Percentiles rank a stretch among this genome's conserved stretches.
Conservation (phyloP, 2,888 invertebrate species). For the Orgyia antiqua region DNA sequence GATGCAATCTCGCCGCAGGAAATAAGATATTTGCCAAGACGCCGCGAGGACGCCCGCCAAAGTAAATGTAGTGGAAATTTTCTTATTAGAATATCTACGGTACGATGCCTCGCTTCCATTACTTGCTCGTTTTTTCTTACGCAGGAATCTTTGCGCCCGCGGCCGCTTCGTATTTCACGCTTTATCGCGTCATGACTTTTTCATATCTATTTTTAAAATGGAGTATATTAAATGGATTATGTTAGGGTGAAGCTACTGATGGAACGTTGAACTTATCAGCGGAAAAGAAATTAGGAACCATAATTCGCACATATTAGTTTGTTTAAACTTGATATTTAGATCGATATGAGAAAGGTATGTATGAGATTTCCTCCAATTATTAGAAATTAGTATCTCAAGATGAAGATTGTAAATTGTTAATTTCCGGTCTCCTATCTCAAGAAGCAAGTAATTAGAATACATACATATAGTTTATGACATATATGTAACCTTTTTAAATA, state of each 20-base stretch:
- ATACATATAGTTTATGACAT: too few species aligned
- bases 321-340: too few species aligned
- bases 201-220: constrained; percentile 16
- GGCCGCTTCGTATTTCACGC: constrained; percentile 50
- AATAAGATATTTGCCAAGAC: constrained; percentile 80
- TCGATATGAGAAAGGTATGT: too few species aligned
- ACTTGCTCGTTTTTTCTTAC: constrained; percentile 63
- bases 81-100: constrained; percentile 78
- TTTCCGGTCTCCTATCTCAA: constrained; percentile 53
- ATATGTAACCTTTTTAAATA: too few species aligned
- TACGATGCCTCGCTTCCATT: constrained; percentile 70
- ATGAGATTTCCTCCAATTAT: too few species aligned
- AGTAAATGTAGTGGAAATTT: constrained; percentile 80
- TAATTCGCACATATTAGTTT: too few species aligned
- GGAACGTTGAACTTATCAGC: too few species aligned
- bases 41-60: constrained; percentile 74
- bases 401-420: constrained; percentile 44
- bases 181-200: constrained; percentile 42
- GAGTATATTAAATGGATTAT: constrained; percentile 15
- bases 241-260: constrained; percentile 1
- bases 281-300: too few species aligned
- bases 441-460: constrained; percentile 42
- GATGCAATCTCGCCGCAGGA: constrained; percentile 79
- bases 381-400: constrained; percentile 10
- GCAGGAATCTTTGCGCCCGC: constrained; percentile 59